Percentiles rank a stretch among this genome's conserved stretches.
phyloP scores from a whole-genome alignment of 2,888 invertebrate species.

The Tenthredo distinguenda region DNA sequence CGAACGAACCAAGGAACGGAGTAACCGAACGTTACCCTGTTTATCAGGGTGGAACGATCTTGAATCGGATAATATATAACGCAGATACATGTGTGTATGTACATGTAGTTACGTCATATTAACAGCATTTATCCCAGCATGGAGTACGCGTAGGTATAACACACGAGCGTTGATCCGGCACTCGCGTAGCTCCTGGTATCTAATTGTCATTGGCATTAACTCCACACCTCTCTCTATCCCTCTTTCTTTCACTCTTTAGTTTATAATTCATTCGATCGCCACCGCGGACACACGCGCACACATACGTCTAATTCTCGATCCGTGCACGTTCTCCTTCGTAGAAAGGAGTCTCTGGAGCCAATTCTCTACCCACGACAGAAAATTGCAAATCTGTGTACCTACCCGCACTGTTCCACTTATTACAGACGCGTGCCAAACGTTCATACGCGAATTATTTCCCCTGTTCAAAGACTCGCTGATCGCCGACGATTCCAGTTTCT shows the following conservation, averaged over 20 bases:
- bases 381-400: too few relatives aligned
- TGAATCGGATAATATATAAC: slow-evolving; percentile 32
- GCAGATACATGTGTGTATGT: not conserved
- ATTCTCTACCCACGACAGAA: too few relatives aligned
- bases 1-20: not conserved
- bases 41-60: slow-evolving; percentile 48
- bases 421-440: too few relatives aligned
- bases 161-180: not conserved
- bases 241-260: not conserved
- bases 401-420: too few relatives aligned
- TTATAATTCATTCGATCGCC: not conserved
- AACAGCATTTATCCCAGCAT: not conserved
- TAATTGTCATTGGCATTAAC: slow-evolving; percentile 34
- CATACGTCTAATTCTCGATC: too few relatives aligned
- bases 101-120: not conserved
- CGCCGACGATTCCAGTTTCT: too few relatives aligned
- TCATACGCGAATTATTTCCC: too few relatives aligned
- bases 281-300: not conserved
- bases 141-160: not conserved
- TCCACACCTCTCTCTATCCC: not conserved
- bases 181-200: not conserved
- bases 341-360: too few relatives aligned
- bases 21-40: slow-evolving; percentile 8
- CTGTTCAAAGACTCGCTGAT: too few relatives aligned
- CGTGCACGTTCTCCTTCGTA: too few relatives aligned